These are phyloP conservation scores for Leptopilina boulardi DNA, from an alignment of 1,140 invertebrate genomes.

Conservation along the genomic window DNA sequence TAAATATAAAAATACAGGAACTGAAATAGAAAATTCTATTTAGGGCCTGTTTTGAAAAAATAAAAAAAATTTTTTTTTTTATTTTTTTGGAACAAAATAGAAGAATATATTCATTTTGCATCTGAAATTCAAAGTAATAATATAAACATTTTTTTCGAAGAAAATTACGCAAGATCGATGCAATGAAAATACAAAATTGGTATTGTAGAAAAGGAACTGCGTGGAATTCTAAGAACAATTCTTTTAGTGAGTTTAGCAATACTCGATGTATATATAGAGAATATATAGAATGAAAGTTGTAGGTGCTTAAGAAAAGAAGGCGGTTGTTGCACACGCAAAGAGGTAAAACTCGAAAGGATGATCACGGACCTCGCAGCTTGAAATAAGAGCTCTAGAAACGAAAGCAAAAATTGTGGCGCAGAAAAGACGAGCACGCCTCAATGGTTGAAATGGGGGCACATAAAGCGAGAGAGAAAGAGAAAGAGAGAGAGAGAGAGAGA, in stretches of 20 bases:
- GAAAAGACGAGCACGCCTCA: slow-evolving; percentile 5
- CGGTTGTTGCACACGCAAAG: slow-evolving; percentile 46
- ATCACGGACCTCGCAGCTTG: slow-evolving; percentile 22
- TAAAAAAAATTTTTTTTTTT: too few relatives aligned
- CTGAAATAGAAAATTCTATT: too few relatives aligned
- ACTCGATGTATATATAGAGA: not conserved
- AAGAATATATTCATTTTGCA: not conserved
- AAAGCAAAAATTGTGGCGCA: not conserved
- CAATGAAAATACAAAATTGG: not conserved
- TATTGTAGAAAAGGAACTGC: not conserved
- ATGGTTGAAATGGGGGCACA: slow-evolving; percentile 7
- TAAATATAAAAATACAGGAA: too few relatives aligned
- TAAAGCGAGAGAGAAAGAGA: too few relatives aligned
- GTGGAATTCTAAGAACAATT: slow-evolving; percentile 21
- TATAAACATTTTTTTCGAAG: not conserved
- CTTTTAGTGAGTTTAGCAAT: slow-evolving; percentile 5
- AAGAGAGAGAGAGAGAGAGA: too few relatives aligned
- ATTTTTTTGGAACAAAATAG: too few relatives aligned
- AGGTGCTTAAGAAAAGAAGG: not conserved
- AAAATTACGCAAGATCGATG: not conserved
- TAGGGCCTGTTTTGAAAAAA: too few relatives aligned
- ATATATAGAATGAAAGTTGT: not conserved
- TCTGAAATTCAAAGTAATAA: not conserved
- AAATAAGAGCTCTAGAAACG: slow-evolving; percentile 38
- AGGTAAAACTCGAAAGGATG: slow-evolving; percentile 53